Conservation (phyloP, 2,888 invertebrate genomes). For the Drosophila anceps region DNA sequence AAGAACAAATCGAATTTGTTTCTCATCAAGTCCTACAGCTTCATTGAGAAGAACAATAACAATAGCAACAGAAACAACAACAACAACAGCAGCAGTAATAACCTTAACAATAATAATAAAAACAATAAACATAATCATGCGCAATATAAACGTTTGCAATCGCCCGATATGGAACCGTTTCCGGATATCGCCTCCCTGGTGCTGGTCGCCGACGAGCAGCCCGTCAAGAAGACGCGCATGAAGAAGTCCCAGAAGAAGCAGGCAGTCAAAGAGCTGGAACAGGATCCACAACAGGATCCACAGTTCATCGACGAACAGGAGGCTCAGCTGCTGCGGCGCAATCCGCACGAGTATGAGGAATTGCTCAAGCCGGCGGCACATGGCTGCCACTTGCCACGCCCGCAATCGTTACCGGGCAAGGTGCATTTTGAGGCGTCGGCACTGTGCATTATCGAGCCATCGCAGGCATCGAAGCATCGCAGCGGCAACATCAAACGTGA, state of each 20-base stretch:
- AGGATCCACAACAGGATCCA: not conserved
- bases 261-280: slow-evolving; percentile 18
- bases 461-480: slow-evolving; percentile 30
- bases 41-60: slow-evolving; percentile 58
- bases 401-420: slow-evolving; percentile 67
- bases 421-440: slow-evolving; percentile 44
- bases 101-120: slow-evolving; percentile 6
- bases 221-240: slow-evolving; percentile 18
- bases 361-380: slow-evolving; percentile 20
- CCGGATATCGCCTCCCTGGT: slow-evolving; percentile 46
- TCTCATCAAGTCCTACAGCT: slow-evolving; percentile 75
- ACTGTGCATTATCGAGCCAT: not conserved
- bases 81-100: slow-evolving; percentile 20
- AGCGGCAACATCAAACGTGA: slow-evolving; percentile 71
- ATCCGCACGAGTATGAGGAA: slow-evolving; percentile 48
- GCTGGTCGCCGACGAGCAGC: slow-evolving; percentile 11
- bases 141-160: slow-evolving; percentile 10
- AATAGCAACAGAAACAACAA: slow-evolving; percentile 25
- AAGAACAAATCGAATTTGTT: slow-evolving; percentile 77
- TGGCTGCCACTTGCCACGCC: slow-evolving; percentile 51
- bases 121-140: not conserved
- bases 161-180: slow-evolving; percentile 50
- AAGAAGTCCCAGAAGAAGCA: slow-evolving; percentile 26
- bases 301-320: slow-evolving; percentile 33
- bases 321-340: slow-evolving; percentile 40